Evolutionary conservation across 2,888 invertebrate genomes (phyloP).

Genomic region (Atherix ibis): DNA sequence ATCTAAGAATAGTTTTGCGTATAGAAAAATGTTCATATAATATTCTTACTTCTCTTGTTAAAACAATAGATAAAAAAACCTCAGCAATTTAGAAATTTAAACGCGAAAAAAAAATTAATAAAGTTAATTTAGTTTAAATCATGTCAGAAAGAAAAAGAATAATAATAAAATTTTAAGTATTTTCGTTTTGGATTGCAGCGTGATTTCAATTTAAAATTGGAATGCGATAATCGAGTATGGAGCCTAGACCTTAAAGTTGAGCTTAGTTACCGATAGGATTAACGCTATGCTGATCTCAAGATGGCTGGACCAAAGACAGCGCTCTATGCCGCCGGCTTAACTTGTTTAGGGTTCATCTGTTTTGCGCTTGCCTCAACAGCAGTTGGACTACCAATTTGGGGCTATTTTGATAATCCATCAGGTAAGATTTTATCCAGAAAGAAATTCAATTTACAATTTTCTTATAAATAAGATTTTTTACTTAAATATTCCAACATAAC

Average conservation of each 20-base stretch:
- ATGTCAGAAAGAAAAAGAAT: too few species aligned
- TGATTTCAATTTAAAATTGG: neutral
- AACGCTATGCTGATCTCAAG: slow-evolving; percentile 13
- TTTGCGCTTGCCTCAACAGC: slow-evolving; percentile 70
- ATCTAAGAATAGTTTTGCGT: too few species aligned
- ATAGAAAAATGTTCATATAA: too few species aligned
- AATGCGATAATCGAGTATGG: neutral
- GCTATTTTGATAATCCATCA: slow-evolving; percentile 48
- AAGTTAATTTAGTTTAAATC: too few species aligned
- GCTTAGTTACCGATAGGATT: neutral
- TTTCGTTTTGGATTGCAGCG: neutral
- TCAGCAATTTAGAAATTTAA: too few species aligned
- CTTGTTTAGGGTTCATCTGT: slow-evolving; percentile 50
- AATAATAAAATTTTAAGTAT: neutral
- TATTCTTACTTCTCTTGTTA: too few species aligned
- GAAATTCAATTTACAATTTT: too few species aligned
- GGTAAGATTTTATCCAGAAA: too few species aligned
- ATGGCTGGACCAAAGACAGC: slow-evolving; percentile 32
- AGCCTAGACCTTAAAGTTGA: neutral
- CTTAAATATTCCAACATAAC: too few species aligned
- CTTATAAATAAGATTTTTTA: too few species aligned
- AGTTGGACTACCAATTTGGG: slow-evolving; percentile 74
- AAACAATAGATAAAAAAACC: too few species aligned
- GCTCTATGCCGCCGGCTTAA: slow-evolving; percentile 33
- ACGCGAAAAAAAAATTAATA: too few species aligned